These are phyloP conservation scores for Bettongia penicillata DNA, from an alignment of 2,113 vertebrate genomes.

Conservation along the genomic window DNA sequence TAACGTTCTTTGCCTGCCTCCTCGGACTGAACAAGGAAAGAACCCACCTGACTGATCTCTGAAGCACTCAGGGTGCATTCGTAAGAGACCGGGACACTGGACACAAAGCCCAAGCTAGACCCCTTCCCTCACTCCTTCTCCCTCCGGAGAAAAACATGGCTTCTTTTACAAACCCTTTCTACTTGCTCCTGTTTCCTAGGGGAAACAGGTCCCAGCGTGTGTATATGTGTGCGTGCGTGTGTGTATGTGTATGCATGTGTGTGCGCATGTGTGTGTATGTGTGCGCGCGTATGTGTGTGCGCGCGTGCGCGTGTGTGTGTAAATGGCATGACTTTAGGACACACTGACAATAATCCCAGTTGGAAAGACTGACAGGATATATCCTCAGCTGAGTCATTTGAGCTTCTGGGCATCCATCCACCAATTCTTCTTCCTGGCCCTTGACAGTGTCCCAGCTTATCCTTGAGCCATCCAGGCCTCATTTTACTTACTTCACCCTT, in stretches of 20 bases:
- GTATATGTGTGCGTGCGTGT: too few relatives aligned
- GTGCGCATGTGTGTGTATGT: background rate
- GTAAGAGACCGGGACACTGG: background rate
- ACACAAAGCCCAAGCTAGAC: background rate
- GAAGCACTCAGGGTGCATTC: background rate
- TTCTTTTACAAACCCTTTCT: background rate
- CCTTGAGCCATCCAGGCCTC: background rate
- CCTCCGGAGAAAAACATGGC: background rate
- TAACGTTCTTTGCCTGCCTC: background rate
- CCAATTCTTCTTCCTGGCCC: background rate
- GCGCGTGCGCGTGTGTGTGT: background rate
- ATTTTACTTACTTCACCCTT: background rate
- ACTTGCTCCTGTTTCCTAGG: background rate
- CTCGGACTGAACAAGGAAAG: background rate
- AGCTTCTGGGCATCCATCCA: background rate
- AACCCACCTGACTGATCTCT: background rate
- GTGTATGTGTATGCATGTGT: too few relatives aligned
- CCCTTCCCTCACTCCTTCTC: accelerated
- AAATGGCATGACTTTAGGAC: background rate
- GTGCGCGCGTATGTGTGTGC: background rate
- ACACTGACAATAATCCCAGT: background rate
- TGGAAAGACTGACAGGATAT: background rate
- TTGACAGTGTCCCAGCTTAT: background rate
- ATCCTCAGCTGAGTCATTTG: background rate
- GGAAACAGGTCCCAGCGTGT: background rate